A percentile compares a stretch with the other conserved stretches of the same genome.
Conservation (phyloP, 2,113 vertebrate genomes). For the Heterocephalus glaber region DNA sequence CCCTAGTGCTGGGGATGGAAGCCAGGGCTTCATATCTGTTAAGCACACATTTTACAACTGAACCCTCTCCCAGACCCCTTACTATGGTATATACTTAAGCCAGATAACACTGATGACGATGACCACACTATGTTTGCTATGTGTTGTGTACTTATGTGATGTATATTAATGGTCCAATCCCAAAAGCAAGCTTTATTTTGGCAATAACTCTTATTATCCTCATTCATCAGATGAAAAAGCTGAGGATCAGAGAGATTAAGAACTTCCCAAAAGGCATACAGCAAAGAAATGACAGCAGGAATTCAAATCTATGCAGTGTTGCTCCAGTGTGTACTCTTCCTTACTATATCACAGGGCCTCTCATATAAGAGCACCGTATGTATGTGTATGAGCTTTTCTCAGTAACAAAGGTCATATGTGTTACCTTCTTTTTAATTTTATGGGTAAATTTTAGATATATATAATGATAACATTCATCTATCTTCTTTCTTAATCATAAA, state of each 20-base stretch:
- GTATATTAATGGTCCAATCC: not conserved
- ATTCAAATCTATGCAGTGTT: not conserved
- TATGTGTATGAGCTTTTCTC: not conserved
- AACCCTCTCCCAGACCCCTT: no score
- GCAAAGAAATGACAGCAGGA: not conserved
- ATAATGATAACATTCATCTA: no score
- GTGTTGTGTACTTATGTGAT: not conserved
- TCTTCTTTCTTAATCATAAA: conserved; percentile 15
- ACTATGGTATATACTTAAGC: not conserved
- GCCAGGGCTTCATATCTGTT: not conserved
- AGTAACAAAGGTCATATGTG: not conserved
- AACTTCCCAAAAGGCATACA: not conserved
- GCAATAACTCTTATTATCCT: not conserved
- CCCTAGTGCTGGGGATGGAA: not conserved
- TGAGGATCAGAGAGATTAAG: not conserved
- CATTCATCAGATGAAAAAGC: not conserved
- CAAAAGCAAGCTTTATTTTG: not conserved
- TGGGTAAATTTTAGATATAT: no score
- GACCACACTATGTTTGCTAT: not conserved
- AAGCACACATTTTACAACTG: not conserved
- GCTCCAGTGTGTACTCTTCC: accelerated
- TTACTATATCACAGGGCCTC: not conserved
- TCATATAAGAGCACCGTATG: not conserved
- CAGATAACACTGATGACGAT: not conserved
- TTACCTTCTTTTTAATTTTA: not conserved